Base-by-base conservation (phyloP, 1,140 invertebrate species). In the Bombus superbus region DNA sequence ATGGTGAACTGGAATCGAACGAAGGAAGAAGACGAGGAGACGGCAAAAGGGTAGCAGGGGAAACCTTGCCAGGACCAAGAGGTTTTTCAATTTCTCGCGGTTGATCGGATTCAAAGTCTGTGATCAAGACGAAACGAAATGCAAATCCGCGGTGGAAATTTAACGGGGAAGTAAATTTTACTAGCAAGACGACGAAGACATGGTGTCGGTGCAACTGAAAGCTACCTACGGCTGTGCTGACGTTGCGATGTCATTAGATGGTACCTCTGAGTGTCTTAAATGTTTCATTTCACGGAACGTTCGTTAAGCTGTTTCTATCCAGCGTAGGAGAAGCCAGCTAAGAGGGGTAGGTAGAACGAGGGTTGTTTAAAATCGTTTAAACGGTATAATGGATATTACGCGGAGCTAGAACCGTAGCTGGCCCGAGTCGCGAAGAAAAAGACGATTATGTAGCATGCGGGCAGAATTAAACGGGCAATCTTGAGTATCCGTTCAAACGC, bases 341-440 rank as follows among this genome's bases (percentile, higher is more conserved):
- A 28, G 38, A 38, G 6, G 25, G n/a, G 13, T 57, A 35, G 47
- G 25, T 53, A 15, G 22, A 38, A 6, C 42, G 73, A 32, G 59
- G 32, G 32, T 40, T 53, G 62, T 32, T 79, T 69, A 69, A 81
- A 84, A 84, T 79, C 75, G 75, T 84, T 78, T 84, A 84, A 84
- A 79, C 62, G 75, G n/a, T 47, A 84, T 78, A 78, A 83, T 69
- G 82, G 82, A 79, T 78, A 71, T 79, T 79, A 78, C 82, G 18
- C 22, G 66, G 4, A 44, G 53, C n/a, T 8, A 25, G 53, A 44
- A 42, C 47, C 22, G 57, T 35, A 28, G 64, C 28, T 42, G 22
- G 68, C 8, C n/a, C 62, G 25, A 42, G 28, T 6, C 15, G 40
- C 32, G 35, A 22, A 69, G 74, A 71, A 84, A 84, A 59, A 42